Evolutionary conservation across 2,888 invertebrate genomes (phyloP), one percentile per base, ranked within the genome.

Genomic region (Zygogramma bicolorata): DNA sequence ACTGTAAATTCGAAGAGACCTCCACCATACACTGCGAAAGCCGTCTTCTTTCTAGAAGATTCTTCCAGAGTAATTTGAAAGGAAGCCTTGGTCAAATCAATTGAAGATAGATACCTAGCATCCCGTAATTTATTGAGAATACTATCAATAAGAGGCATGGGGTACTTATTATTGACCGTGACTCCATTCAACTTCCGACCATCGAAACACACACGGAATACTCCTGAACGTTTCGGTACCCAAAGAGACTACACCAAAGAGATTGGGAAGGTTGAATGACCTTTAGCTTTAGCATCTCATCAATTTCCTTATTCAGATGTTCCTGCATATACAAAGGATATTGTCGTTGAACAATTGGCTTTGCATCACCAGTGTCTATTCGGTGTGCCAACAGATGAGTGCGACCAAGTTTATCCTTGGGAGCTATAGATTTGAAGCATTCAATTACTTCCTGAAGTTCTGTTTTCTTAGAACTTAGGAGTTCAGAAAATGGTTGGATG

Each of bases 171-270:
- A 46, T 18, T 46, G 6, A 46, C 46, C 25, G 83, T 82, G 0
- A 83, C 82, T 3, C 57, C 40, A 69, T 85, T 86, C 0, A 85
- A 60, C 46, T 80, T 78, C 3, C 84, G 58, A 59, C 77, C 83
- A 60, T 84, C 83, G 0, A 84, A 78, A 53, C 83, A 82, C 13
- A 84, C 82, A 1, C 83, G 67, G 31, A 77, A 81, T 1, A 68
- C 73, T 0, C 76, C 79, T 67, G 83, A 77, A n/a, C 81, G 77
- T n/a, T 71, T 75, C 0, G 80, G 75, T 49, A 83, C 76, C 0
- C n/a, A n/a, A n/a, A n/a, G n/a, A n/a, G n/a, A n/a, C n/a, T n/a
- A n/a, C n/a, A n/a, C n/a, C n/a, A n/a, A n/a, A n/a, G n/a, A n/a
- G n/a, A n/a, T n/a, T n/a, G n/a, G n/a, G n/a, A n/a, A n/a, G n/a